Evolutionary conservation across 2,113 vertebrate genomes (phyloP).

Genomic region (Trachemys scripta): DNA sequence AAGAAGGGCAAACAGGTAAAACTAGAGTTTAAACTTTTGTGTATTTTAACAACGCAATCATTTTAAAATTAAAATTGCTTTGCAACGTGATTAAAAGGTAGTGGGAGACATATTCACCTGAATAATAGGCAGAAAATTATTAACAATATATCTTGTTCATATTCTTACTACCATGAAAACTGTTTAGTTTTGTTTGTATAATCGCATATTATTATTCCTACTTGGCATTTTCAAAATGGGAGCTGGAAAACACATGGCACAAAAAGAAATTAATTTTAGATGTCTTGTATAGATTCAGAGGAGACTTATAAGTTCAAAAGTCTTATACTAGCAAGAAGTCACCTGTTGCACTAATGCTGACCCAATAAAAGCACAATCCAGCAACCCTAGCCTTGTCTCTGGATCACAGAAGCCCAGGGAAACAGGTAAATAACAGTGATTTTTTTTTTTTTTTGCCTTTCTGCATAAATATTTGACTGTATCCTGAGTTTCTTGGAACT

Average conservation of each 20-base stretch:
- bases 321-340: background rate
- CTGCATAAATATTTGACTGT: background rate
- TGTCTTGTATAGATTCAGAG: background rate
- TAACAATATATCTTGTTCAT: background rate
- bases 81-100: background rate
- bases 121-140: background rate
- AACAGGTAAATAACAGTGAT: background rate
- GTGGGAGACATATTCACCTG: background rate
- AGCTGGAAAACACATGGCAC: background rate
- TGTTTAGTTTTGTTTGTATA: background rate
- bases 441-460: background rate
- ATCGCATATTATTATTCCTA: constrained; percentile 5
- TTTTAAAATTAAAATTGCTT: background rate
- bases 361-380: background rate
- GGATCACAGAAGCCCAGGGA: background rate
- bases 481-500: background rate
- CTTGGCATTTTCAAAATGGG: background rate
- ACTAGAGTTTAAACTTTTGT: background rate
- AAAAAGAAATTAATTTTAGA: background rate
- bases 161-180: background rate
- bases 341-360: background rate
- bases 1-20: background rate
- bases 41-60: background rate
- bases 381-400: background rate
- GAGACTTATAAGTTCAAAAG: background rate